Percentiles rank a stretch among this genome's conserved stretches.
These are phyloP conservation scores for Peribatodes rhomboidaria DNA, from an alignment of 2,888 invertebrate species.

Conservation along the genomic window DNA sequence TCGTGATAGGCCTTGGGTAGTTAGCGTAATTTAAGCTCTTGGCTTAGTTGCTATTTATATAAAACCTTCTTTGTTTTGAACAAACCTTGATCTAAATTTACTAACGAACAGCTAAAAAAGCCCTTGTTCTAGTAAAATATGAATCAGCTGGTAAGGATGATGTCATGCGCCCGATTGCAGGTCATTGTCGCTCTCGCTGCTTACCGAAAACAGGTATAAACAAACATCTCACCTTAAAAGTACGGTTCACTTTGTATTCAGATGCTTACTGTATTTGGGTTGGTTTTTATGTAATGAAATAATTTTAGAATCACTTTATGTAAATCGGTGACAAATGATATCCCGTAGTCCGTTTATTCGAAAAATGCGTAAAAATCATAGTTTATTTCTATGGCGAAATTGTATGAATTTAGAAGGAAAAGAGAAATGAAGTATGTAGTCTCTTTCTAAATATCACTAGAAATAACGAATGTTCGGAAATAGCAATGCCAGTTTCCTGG, in stretches of 20 bases:
- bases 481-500: slow-evolving; percentile 18
- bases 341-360: slow-evolving; percentile 8
- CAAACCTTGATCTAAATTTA: slow-evolving; percentile 45
- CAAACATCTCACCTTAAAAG: slow-evolving; percentile 14
- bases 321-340: not conserved
- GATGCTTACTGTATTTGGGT: slow-evolving; percentile 11
- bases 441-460: not conserved
- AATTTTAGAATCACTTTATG: slow-evolving; percentile 3
- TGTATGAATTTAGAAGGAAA: not conserved
- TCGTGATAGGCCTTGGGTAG: slow-evolving; percentile 33
- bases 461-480: not conserved
- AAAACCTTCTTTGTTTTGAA: slow-evolving; percentile 40
- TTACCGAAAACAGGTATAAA: slow-evolving; percentile 45
- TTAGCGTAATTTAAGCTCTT: slow-evolving; percentile 34
- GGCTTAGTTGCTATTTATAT: slow-evolving; percentile 32
- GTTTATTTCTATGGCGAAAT: not conserved
- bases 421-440: not conserved
- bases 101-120: slow-evolving; percentile 36
- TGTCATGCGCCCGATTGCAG: slow-evolving; percentile 42
- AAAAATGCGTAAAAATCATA: too few species aligned
- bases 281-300: slow-evolving; percentile 10
- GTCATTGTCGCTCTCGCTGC: slow-evolving; percentile 50
- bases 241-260: slow-evolving; percentile 23
- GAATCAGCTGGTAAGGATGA: slow-evolving; percentile 47
- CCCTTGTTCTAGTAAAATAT: slow-evolving; percentile 43